Evolutionary conservation across 2,113 vertebrate species (phyloP), one percentile per base, ranked within the genome.

Genomic region (Clarias macrocephalus): DNA sequence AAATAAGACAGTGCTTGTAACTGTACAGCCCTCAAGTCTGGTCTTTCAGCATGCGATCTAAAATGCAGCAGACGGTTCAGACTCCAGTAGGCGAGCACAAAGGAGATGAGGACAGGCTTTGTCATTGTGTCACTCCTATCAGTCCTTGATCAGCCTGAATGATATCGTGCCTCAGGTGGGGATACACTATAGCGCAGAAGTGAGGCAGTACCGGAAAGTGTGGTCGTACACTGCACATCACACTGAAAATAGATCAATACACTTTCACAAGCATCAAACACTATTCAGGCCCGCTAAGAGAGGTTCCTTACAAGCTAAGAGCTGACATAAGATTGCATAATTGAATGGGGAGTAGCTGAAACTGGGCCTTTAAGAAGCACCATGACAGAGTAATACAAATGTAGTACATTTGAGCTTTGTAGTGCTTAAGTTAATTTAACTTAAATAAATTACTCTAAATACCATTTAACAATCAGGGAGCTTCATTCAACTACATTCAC

Each of bases 91-190:
- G n/a, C n/a, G 13, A n/a, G 23, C 70, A 87, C 80, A 87, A 76
- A 76, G 70, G 13, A 52, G 56, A 77, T 25, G 59, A 60, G 60
- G 28, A 83, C 86, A 83, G 42, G 80, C 80, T 87, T 87, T 87
- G 80, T 87, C 37, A 19, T 62, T 57, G 48, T 83, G 72, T 83
- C 86, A 83, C 60, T 75, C 52, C 72, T 83, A 77, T 87, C 86
- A 68, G 60, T 82, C 54, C 60, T 77, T 83, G 42, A 65, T 82
- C 80, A 57, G 48, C 21, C n/a, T 76, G 28, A 81, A 79, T 30
- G 83, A 75, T 48, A 21, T 19, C 13, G n/a, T 76, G 56, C 77
- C 37, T 62, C 76, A 80, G 76, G 54, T 85, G 77, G 65, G 65
- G 11, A 56, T 63, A 18, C 62, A 80, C 28, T n/a, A 21, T 37